phyloP scores from a whole-genome alignment of 2,888 invertebrate species.

The Neelides folsomi region DNA sequence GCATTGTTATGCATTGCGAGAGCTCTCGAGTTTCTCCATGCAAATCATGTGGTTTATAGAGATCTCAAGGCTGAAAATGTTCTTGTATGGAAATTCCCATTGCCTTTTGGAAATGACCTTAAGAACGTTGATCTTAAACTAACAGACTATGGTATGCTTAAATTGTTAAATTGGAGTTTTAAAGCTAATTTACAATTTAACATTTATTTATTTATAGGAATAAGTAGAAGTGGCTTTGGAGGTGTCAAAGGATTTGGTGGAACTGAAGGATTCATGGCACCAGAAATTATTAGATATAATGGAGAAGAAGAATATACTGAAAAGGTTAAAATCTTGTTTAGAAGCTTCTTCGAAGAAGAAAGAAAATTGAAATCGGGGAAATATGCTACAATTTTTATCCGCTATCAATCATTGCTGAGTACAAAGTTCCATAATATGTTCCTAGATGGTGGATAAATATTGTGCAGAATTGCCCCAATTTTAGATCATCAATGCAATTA shows the following conservation, averaged over 20 bases:
- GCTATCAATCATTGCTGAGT: no score
- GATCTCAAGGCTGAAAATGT: slow-evolving; percentile 95
- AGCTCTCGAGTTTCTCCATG: slow-evolving; percentile 89
- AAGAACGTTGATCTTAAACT: slow-evolving; percentile 67
- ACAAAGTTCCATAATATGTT: no score
- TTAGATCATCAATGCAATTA: no score
- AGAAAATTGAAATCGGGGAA: no score
- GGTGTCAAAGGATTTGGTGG: slow-evolving; percentile 96
- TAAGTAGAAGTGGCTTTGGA: slow-evolving; percentile 71
- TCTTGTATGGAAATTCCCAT: slow-evolving; percentile 90
- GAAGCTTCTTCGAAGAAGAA: no score
- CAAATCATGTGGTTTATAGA: slow-evolving; percentile 79
- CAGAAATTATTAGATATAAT: slow-evolving; percentile 94
- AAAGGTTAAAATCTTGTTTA: slow-evolving; percentile 54
- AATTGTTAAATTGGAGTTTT: no score
- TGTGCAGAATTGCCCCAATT: no score
- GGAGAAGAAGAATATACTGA: slow-evolving; percentile 98
- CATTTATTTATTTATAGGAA: slow-evolving; percentile 45
- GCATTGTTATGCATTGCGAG: slow-evolving; percentile 58
- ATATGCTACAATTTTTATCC: no score
- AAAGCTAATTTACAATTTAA: no score
- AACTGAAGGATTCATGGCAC: slow-evolving; percentile 98
- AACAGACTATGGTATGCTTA: slow-evolving; percentile 80
- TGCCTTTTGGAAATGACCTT: slow-evolving; percentile 42
- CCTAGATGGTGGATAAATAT: no score